A percentile compares a stretch with the other conserved stretches of the same genome.
These are phyloP conservation scores for Asarcornis scutulata DNA, from an alignment of 2,113 vertebrate genomes.

Conservation along the genomic window DNA sequence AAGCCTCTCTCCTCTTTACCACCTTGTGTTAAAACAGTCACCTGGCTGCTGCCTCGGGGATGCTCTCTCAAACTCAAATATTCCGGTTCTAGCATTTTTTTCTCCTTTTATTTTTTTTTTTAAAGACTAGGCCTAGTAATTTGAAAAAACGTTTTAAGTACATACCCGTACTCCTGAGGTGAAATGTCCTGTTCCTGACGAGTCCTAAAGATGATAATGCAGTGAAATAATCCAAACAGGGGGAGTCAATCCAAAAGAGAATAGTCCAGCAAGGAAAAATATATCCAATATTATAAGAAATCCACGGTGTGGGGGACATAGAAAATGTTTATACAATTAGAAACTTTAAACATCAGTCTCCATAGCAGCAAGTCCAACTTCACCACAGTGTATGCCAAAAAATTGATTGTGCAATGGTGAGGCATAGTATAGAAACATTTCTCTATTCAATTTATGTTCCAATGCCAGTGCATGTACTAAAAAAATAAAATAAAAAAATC, in stretches of 20 bases:
- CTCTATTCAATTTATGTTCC: slow-evolving; percentile 79
- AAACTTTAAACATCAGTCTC: slow-evolving; percentile 85
- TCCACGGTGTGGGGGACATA: slow-evolving; percentile 84
- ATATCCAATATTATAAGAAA: slow-evolving; percentile 87
- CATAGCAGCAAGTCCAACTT: slow-evolving; percentile 84
- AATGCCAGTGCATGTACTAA: slow-evolving; percentile 84
- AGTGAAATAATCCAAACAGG: slow-evolving; percentile 89
- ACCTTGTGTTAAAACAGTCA: background rate
- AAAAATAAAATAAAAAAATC: slow-evolving; percentile 82
- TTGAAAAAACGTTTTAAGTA: slow-evolving; percentile 80
- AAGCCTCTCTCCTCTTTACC: background rate
- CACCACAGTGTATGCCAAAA: slow-evolving; percentile 82
- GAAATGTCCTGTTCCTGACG: slow-evolving; percentile 87
- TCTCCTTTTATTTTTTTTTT: slow-evolving; percentile 1
- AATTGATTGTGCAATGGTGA: slow-evolving; percentile 82
- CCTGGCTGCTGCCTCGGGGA: slow-evolving; percentile 12
- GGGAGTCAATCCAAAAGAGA: slow-evolving; percentile 87
- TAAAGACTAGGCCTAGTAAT: slow-evolving; percentile 76
- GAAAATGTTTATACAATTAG: slow-evolving; percentile 86
- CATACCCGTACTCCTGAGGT: slow-evolving; percentile 87
- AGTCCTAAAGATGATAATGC: slow-evolving; percentile 88
- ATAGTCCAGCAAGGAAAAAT: slow-evolving; percentile 88
- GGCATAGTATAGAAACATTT: slow-evolving; percentile 84
- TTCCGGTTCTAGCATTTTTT: slow-evolving; percentile 37
- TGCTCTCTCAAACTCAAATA: background rate